Evolutionary conservation across 2,797 vertebrate species (phyloP).

Genomic region (Hippocampus kuda): DNA sequence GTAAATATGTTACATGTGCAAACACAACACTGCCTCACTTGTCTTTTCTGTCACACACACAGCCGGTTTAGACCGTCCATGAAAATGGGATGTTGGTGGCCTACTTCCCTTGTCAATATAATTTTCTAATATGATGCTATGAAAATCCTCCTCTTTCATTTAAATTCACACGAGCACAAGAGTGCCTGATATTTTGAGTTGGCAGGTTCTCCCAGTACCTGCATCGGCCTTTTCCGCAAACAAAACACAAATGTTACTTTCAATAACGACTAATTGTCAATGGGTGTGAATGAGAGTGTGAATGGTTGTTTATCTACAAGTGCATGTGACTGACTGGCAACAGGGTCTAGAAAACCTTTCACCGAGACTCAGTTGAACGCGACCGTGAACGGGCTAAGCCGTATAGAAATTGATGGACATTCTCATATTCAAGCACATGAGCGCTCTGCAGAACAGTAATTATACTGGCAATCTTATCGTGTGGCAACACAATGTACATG

Average conservation of each 20-base stretch:
- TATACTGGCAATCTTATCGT: neutral
- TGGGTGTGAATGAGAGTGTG: neutral
- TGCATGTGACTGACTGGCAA: neutral
- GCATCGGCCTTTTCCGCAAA: neutral
- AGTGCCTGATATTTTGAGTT: neutral
- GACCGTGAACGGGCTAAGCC: neutral
- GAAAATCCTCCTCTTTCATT: neutral
- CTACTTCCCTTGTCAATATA: slow-evolving; percentile 49
- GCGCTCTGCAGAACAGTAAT: too few relatives aligned
- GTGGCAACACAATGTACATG: neutral
- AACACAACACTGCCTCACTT: neutral
- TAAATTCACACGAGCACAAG: neutral
- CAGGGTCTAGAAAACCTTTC: neutral
- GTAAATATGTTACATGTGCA: slow-evolving; percentile 1
- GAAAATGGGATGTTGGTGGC: slow-evolving; percentile 60
- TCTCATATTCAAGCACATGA: too few relatives aligned
- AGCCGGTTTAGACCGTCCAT: slow-evolving; percentile 30
- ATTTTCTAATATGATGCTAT: neutral
- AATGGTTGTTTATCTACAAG: neutral
- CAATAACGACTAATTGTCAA: neutral
- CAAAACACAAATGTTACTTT: neutral
- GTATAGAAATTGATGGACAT: too few relatives aligned
- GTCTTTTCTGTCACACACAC: neutral
- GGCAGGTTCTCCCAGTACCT: neutral
- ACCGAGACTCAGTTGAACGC: neutral